Conservation (phyloP, 2,113 vertebrate species). For the Sigmodon hispidus region DNA sequence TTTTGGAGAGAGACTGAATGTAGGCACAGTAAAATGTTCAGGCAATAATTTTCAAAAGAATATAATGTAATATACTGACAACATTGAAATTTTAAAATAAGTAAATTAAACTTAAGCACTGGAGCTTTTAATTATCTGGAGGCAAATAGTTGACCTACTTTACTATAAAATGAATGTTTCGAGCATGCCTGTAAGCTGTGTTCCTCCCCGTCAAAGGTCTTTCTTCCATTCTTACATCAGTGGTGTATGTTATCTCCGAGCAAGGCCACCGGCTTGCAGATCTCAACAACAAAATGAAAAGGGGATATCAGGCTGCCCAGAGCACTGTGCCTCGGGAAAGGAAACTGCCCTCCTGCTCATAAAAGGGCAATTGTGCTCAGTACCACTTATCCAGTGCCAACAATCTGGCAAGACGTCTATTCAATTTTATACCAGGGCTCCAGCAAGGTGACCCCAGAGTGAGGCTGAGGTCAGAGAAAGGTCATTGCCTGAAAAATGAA, state of each 20-base stretch:
- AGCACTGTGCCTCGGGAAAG: conserved; percentile 64
- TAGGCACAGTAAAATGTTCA: background rate
- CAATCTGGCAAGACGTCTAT: conserved; percentile 67
- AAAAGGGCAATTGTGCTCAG: conserved; percentile 73
- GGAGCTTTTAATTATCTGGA: conserved; percentile 41
- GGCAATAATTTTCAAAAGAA: conserved; percentile 10
- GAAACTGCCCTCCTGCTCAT: conserved; percentile 69
- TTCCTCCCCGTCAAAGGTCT: background rate
- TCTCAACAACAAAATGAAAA: conserved; percentile 66
- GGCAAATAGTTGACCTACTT: conserved; percentile 55
- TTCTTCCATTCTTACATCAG: conserved; percentile 49
- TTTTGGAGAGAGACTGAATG: conserved; percentile 17
- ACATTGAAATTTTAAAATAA: conserved; percentile 7
- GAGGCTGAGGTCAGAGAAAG: conserved; percentile 76
- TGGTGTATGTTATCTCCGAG: conserved; percentile 63
- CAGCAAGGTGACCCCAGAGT: conserved; percentile 76
- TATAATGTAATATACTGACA: background rate
- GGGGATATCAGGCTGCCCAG: conserved; percentile 42
- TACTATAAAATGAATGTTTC: conserved; percentile 19
- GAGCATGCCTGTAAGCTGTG: background rate
- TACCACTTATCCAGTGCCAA: conserved; percentile 74
- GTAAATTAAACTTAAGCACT: conserved; percentile 32
- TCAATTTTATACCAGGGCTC: conserved; percentile 58
- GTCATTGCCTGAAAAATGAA: conserved; percentile 74
- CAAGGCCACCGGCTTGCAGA: conserved; percentile 61